Percentiles rank a stretch among this genome's conserved stretches.
Conservation (phyloP, 2,888 invertebrate species). For the Allygus modestus region DNA sequence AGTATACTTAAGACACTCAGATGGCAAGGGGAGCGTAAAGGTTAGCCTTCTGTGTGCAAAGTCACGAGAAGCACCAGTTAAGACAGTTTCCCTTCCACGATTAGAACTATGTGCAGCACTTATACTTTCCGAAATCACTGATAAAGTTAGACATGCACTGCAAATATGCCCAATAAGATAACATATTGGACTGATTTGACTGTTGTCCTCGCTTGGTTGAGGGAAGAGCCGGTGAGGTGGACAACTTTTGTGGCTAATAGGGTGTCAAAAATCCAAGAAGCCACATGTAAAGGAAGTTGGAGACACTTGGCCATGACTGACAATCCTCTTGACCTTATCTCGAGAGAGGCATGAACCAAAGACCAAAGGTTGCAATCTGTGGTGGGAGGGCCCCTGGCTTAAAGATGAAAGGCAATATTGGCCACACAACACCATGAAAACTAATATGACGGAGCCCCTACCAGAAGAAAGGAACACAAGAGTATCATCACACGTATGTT, state of each 20-base stretch:
- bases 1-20: constrained; percentile 41
- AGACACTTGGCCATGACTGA: background rate
- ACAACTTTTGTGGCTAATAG: background rate
- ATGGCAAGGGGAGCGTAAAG: background rate
- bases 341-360: background rate
- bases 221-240: background rate
- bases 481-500: too few species aligned
- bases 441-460: too few species aligned
- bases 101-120: constrained; percentile 42
- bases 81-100: constrained; percentile 28
- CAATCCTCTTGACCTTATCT: background rate
- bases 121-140: background rate
- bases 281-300: background rate
- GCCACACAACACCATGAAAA: too few species aligned
- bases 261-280: background rate
- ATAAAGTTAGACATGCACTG: background rate
- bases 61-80: constrained; percentile 57
- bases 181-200: constrained; percentile 63
- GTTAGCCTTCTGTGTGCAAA: constrained; percentile 44
- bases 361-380: too few species aligned
- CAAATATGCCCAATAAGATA: background rate
- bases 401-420: too few species aligned
- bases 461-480: too few species aligned
- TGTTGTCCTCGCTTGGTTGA: background rate
- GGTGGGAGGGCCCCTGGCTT: too few species aligned